Evolutionary conservation across 2,888 invertebrate species (phyloP).

Genomic region (Plagiodera versicolora): DNA sequence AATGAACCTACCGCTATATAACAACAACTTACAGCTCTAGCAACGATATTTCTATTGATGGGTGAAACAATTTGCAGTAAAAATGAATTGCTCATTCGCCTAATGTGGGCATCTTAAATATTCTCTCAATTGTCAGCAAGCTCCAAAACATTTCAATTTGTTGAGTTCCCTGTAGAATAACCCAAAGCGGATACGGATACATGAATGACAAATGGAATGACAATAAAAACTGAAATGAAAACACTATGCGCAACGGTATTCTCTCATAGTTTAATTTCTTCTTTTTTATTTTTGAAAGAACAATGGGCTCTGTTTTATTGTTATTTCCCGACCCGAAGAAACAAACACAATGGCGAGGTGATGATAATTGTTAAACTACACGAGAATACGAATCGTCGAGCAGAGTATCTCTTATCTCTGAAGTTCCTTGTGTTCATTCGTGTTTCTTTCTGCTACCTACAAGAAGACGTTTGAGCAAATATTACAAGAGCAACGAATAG

Average conservation of each 20-base stretch:
- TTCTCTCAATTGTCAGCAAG: not conserved
- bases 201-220: not conserved
- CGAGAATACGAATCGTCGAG: not conserved
- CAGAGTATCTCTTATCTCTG: too few relatives aligned
- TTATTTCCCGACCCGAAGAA: not conserved
- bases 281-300: not conserved
- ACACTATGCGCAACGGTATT: not conserved
- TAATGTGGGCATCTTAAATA: too few relatives aligned
- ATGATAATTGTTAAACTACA: not conserved
- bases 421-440: too few relatives aligned
- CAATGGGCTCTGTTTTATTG: not conserved
- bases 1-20: too few relatives aligned
- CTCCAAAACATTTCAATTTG: not conserved
- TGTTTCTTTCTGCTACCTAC: too few relatives aligned
- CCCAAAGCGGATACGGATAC: not conserved
- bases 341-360: not conserved
- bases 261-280: not conserved
- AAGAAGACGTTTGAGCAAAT: too few relatives aligned
- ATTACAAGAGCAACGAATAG: too few relatives aligned
- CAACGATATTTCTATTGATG: too few relatives aligned
- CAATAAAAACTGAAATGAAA: not conserved
- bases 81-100: too few relatives aligned
- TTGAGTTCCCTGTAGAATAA: not conserved
- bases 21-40: too few relatives aligned
- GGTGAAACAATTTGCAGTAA: too few relatives aligned